Conservation (phyloP, 1,140 invertebrate species). For the Eumeta japonica region DNA sequence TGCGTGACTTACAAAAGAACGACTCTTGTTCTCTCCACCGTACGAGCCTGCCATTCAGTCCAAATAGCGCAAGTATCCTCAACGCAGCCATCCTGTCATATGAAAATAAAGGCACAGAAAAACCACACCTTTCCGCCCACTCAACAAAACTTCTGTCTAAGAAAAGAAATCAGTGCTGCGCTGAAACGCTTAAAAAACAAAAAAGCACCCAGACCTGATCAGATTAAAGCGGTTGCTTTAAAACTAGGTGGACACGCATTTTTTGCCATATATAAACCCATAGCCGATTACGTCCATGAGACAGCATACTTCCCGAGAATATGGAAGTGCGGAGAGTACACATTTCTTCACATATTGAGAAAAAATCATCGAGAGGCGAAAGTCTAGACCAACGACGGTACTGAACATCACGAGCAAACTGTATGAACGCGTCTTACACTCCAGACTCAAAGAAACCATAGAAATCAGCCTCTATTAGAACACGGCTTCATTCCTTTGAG, state of each 20-base stretch:
- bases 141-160: constrained; percentile 3
- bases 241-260: constrained; percentile 5
- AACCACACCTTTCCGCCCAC: constrained; percentile 3
- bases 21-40: constrained; percentile 1
- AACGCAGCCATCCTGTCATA: constrained; percentile 2
- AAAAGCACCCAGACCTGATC: constrained; percentile 4
- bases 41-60: constrained; percentile 2
- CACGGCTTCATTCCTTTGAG: constrained; percentile 4
- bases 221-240: constrained; percentile 5
- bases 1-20: neutral
- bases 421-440: constrained; percentile 1
- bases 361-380: constrained; percentile 1
- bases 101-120: constrained; percentile 5
- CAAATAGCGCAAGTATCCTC: constrained; percentile 2
- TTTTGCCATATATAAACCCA: neutral
- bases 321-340: constrained; percentile 4
- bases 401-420: constrained; percentile 6
- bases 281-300: constrained; percentile 1
- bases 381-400: constrained; percentile 3
- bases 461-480: constrained; percentile 1
- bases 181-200: constrained; percentile 6
- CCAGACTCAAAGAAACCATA: too few relatives aligned
- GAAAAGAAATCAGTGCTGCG: constrained; percentile 1
- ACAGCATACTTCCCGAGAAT: constrained; percentile 6
- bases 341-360: constrained; percentile 3